Percentiles rank a stretch among this genome's conserved stretches.
Conservation (phyloP, 2,797 vertebrate species). For the Helostoma temminkii region DNA sequence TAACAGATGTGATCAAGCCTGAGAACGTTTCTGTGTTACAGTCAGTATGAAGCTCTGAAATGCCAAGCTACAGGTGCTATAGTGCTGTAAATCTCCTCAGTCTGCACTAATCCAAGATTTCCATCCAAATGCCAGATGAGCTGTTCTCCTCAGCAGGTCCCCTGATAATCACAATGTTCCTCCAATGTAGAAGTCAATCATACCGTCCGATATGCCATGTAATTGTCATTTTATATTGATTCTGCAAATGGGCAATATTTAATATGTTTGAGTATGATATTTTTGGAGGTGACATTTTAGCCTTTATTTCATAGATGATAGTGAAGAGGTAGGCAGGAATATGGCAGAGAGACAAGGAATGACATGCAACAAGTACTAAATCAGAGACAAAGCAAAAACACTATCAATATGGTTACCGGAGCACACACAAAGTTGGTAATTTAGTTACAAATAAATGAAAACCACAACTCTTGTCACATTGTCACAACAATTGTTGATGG, state of each 20-base stretch:
- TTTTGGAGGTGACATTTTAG: too few species aligned
- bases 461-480: too few species aligned
- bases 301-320: too few species aligned
- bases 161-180: conserved; percentile 12
- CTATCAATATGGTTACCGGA: too few species aligned
- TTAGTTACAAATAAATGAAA: too few species aligned
- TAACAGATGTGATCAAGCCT: conserved; percentile 32
- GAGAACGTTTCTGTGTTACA: conserved; percentile 22
- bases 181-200: not conserved
- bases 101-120: conserved; percentile 51
- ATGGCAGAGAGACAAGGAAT: too few species aligned
- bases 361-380: too few species aligned
- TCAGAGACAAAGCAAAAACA: too few species aligned
- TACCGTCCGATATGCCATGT: not conserved
- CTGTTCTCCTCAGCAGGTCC: conserved; percentile 19
- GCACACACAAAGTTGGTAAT: too few species aligned
- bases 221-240: not conserved
- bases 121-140: conserved; percentile 48
- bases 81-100: conserved; percentile 45
- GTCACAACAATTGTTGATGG: too few species aligned
- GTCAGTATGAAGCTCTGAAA: conserved; percentile 26
- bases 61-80: conserved; percentile 38
- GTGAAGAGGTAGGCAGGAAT: too few species aligned
- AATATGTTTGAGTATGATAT: not conserved
- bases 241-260: not conserved